Evolutionary conservation across 2,113 vertebrate species (phyloP).

Genomic region (Microcebus tavaratra): DNA sequence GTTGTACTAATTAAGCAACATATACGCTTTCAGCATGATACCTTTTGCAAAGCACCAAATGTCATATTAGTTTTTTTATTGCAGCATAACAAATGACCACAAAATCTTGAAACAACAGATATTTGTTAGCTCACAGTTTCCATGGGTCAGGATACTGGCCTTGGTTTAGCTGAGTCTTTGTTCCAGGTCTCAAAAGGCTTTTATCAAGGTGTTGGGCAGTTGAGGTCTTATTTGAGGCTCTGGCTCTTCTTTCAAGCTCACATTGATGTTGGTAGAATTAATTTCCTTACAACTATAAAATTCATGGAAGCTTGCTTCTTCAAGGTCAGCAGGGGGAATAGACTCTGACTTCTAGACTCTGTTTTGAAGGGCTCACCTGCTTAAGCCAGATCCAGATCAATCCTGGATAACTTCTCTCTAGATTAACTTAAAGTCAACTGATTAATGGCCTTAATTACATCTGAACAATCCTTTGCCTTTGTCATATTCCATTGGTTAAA

Average conservation of each 20-base stretch:
- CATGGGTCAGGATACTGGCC: not conserved
- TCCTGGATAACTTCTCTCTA: not conserved
- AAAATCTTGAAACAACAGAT: not conserved
- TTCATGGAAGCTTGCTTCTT: not conserved
- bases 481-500: not conserved
- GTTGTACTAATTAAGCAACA: not conserved
- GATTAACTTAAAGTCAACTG: not conserved
- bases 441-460: not conserved
- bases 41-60: not conserved
- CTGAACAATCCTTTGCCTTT: not conserved
- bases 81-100: not conserved
- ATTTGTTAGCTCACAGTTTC: not conserved
- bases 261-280: not conserved
- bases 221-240: not conserved
- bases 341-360: not conserved
- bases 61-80: slow-evolving; percentile 7
- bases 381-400: not conserved
- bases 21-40: not conserved
- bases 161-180: not conserved
- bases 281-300: not conserved
- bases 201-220: not conserved
- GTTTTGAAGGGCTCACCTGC: not conserved
- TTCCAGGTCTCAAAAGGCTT: not conserved
- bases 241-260: not conserved
- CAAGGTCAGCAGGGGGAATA: not conserved